Evolutionary conservation across 2,113 vertebrate species (phyloP).

Genomic region (Probosciger aterrimus): DNA sequence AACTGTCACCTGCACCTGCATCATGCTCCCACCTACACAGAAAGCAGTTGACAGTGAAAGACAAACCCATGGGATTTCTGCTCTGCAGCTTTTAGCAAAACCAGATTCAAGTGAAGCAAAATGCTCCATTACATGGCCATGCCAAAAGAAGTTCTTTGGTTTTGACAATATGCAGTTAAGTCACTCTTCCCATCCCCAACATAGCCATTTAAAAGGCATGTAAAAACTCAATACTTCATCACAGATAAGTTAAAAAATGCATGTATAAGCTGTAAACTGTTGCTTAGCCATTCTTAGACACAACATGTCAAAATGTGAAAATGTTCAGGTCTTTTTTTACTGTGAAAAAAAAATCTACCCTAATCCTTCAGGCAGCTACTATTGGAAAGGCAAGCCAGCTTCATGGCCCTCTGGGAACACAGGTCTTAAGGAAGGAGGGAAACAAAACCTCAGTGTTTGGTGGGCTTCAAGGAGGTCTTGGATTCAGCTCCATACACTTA

Average conservation of each 20-base stretch:
- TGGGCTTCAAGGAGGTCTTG: neutral
- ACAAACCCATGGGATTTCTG: constrained; percentile 21
- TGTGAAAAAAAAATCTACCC: neutral
- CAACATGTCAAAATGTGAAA: neutral
- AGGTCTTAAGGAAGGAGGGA: neutral
- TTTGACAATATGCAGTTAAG: constrained; percentile 41
- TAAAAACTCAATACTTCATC: constrained; percentile 50
- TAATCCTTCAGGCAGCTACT: neutral
- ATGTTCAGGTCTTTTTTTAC: neutral
- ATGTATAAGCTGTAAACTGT: neutral
- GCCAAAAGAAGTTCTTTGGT: constrained; percentile 30
- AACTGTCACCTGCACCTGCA: constrained; percentile 65
- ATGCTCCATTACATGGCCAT: constrained; percentile 11
- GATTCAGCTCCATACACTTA: neutral
- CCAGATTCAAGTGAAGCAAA: constrained; percentile 33
- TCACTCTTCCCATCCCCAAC: constrained; percentile 27
- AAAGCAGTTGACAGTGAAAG: constrained; percentile 36
- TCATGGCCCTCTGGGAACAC: neutral
- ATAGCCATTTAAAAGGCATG: neutral
- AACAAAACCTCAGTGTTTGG: neutral
- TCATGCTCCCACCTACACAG: constrained; percentile 26
- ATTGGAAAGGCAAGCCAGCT: neutral
- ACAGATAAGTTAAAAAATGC: constrained; percentile 15
- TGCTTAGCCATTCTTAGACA: constrained; percentile 46
- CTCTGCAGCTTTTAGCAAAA: constrained; percentile 43